Evolutionary conservation across 2,113 vertebrate species (phyloP).

Genomic region (Apteryx owenii): DNA sequence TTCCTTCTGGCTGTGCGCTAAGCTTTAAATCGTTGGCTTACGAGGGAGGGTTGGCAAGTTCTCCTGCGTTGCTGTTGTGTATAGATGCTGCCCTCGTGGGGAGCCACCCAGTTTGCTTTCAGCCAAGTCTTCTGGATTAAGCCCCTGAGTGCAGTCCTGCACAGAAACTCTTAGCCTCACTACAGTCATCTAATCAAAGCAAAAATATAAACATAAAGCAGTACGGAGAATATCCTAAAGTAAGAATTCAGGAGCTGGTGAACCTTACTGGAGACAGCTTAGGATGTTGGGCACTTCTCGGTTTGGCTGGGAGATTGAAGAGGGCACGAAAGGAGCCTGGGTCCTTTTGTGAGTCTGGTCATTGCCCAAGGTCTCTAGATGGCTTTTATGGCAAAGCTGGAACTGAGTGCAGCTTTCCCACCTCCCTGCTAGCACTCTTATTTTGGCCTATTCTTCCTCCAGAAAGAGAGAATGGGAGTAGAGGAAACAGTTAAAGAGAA

Average conservation of each 20-base stretch:
- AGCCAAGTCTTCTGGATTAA: neutral
- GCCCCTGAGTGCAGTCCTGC: neutral
- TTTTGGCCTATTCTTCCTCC: neutral
- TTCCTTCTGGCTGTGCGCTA: accelerated
- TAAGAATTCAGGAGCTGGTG: neutral
- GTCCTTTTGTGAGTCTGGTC: neutral
- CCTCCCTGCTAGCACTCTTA: neutral
- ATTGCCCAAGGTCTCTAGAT: neutral
- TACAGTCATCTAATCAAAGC: neutral
- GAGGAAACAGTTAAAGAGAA: neutral
- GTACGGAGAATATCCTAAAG: neutral
- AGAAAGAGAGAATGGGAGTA: neutral
- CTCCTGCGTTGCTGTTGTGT: accelerated
- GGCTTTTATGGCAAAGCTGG: neutral
- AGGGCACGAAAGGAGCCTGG: accelerated
- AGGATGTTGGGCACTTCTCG: neutral
- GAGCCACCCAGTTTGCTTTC: neutral
- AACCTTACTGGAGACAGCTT: neutral
- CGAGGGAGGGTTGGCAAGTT: neutral
- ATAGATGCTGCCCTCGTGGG: neutral
- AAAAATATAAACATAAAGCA: neutral
- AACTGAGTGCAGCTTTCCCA: neutral
- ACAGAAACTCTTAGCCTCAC: accelerated
- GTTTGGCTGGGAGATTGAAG: neutral
- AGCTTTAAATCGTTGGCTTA: accelerated